These are phyloP conservation scores for Hydrochoerus hydrochaeris DNA, from an alignment of 2,113 vertebrate genomes.

Conservation along the genomic window DNA sequence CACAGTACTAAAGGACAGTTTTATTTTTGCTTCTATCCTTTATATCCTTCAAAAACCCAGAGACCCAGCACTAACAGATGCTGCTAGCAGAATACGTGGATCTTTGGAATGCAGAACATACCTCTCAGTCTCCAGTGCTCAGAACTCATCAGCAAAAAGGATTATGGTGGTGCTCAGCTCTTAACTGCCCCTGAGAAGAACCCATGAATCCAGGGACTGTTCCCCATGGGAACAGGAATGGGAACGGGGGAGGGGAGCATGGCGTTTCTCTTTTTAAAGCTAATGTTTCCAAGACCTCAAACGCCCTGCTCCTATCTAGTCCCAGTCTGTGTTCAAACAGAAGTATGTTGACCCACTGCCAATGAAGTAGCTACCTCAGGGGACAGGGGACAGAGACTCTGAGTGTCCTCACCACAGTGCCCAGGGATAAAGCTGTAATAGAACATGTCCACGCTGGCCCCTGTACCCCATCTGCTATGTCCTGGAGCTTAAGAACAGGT, in stretches of 20 bases:
- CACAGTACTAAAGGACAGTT: neutral
- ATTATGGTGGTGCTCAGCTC: neutral
- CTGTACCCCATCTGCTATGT: neutral
- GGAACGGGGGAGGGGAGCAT: no score
- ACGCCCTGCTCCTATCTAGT: neutral
- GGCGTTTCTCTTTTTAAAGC: neutral
- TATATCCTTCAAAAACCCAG: neutral
- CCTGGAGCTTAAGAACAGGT: neutral
- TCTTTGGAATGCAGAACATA: neutral
- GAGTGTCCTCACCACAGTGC: neutral
- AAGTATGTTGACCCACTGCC: accelerated
- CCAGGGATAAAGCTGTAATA: neutral
- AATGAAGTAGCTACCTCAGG: accelerated
- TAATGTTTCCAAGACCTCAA: neutral
- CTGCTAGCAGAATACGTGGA: neutral
- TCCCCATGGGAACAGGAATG: accelerated
- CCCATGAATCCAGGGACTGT: neutral
- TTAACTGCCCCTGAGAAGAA: neutral
- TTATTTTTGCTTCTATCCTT: neutral
- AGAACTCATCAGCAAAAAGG: neutral
- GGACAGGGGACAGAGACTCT: neutral
- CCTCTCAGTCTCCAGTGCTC: neutral
- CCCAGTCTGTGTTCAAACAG: neutral
- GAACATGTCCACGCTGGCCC: accelerated
- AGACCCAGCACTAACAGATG: neutral